Evolutionary conservation across 2,888 invertebrate species (phyloP), one percentile per base, ranked within the genome.

Genomic region (Ochropacha duplaris): DNA sequence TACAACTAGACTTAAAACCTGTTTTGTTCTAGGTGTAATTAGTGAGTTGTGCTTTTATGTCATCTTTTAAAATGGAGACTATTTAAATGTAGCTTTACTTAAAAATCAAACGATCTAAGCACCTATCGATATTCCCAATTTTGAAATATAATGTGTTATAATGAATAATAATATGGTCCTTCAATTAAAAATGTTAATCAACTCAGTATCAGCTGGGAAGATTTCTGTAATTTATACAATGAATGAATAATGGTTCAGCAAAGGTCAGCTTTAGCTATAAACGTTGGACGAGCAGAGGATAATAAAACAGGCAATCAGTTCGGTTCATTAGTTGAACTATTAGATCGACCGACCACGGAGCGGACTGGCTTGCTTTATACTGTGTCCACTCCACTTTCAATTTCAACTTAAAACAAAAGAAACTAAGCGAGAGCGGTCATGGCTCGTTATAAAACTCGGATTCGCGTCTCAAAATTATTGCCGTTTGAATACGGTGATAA

Each of bases 281-380:
- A 69, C 66, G 66, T 64, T 62, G 62, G 70, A 55, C 56, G 52
- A 5, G 49, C 58, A 39, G 63, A 68, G 68, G 69, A 68, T 72
- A 77, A 76, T 78, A 67, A 74, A 72, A 74, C 71, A 68, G 67
- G 69, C 61, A 71, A 76, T 74, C 69, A 68, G 67, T 72, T 70
- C 64, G 50, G 60, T 71, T 72, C 70, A 77, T 76, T 77, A 71
- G 64, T 64, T 65, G 58, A 54, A 31, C 22, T 26, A 22, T 65
- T 55, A 64, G 54, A 54, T 54, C 8, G 55, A 56, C 6, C 8
- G 55, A 56, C 6, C 4, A 28, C 61, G 58, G 44, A 51, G 44
- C 6, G 16, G 6, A 16, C 6, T 5, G 16, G n/a, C n/a, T n/a
- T 39, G n/a, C 36, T 39, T 22, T 2, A 24, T 14, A 54, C 39